Evolutionary conservation across 2,797 vertebrate species (phyloP).

Genomic region (Manis javanica): DNA sequence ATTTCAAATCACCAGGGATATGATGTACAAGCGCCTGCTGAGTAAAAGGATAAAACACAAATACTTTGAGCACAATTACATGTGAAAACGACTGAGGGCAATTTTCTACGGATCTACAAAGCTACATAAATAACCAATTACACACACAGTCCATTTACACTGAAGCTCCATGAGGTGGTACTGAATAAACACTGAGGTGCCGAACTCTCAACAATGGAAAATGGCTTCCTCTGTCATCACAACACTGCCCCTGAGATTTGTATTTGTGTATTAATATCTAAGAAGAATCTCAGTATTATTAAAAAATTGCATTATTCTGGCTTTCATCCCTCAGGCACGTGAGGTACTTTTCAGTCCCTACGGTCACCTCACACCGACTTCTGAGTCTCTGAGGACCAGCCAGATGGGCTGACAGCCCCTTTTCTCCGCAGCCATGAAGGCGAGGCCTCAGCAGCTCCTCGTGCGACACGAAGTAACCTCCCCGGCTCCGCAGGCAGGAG

Average conservation of each 20-base stretch:
- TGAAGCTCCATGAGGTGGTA: slow-evolving; percentile 49
- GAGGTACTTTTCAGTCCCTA: neutral
- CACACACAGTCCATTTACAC: slow-evolving; percentile 49
- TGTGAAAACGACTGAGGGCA: slow-evolving; percentile 48
- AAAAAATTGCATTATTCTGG: neutral
- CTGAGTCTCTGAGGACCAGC: neutral
- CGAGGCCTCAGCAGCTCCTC: neutral
- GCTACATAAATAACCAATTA: slow-evolving; percentile 66
- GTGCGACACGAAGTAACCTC: neutral
- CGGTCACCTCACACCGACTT: neutral
- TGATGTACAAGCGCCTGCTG: slow-evolving; percentile 19
- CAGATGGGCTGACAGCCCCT: fast-evolving
- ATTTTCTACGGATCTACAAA: slow-evolving; percentile 63
- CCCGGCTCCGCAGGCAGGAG: neutral
- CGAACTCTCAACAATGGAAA: slow-evolving; percentile 23
- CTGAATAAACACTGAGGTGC: slow-evolving; percentile 39
- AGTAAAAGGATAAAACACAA: slow-evolving; percentile 63
- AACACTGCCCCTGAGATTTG: slow-evolving; percentile 50
- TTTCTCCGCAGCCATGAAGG: neutral
- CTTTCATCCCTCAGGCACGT: no score
- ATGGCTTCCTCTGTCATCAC: slow-evolving; percentile 25
- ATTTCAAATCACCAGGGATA: slow-evolving; percentile 42
- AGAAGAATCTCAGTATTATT: neutral
- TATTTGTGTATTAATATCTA: neutral
- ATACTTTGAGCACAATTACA: slow-evolving; percentile 64